A percentile compares a stretch with the other conserved stretches of the same genome.
phyloP scores from a whole-genome alignment of 1,140 invertebrate species.

The Trachymyrmex cornetzi region DNA sequence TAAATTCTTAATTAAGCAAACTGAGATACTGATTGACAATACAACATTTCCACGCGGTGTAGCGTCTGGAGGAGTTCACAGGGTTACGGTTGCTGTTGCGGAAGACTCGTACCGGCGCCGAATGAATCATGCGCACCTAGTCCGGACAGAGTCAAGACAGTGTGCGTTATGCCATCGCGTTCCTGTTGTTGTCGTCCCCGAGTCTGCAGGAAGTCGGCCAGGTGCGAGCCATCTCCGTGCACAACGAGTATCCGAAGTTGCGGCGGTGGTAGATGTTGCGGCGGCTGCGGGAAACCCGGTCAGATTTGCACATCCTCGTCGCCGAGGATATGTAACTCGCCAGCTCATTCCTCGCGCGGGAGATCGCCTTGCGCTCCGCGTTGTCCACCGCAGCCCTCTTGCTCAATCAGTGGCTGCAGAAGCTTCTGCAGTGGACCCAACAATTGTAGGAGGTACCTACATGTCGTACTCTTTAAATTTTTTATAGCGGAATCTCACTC shows the following conservation, averaged over 20 bases:
- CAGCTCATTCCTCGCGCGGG: conserved; percentile 66
- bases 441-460: conserved; percentile 19
- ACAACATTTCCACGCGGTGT: not conserved
- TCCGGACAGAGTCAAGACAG: not conserved
- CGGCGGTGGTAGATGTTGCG: conserved; percentile 77
- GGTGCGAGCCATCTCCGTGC: conserved; percentile 68
- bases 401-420: conserved; percentile 55
- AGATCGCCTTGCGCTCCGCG: conserved; percentile 72
- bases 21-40: not conserved
- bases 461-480: no score
- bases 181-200: conserved; percentile 74
- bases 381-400: conserved; percentile 67
- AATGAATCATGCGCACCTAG: conserved; percentile 48
- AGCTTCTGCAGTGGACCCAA: conserved; percentile 55
- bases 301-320: conserved; percentile 75
- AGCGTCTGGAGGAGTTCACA: conserved; percentile 32
- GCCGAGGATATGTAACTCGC: conserved; percentile 68
- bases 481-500: no score
- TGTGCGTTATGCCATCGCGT: conserved; percentile 38
- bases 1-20: not conserved
- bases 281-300: conserved; percentile 76
- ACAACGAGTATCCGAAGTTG: conserved; percentile 67
- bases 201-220: conserved; percentile 70
- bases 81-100: conserved; percentile 20
- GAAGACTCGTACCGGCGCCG: not conserved